These are phyloP conservation scores for Chromobotia macracanthus DNA, from an alignment of 2,797 vertebrate species.

Conservation along the genomic window DNA sequence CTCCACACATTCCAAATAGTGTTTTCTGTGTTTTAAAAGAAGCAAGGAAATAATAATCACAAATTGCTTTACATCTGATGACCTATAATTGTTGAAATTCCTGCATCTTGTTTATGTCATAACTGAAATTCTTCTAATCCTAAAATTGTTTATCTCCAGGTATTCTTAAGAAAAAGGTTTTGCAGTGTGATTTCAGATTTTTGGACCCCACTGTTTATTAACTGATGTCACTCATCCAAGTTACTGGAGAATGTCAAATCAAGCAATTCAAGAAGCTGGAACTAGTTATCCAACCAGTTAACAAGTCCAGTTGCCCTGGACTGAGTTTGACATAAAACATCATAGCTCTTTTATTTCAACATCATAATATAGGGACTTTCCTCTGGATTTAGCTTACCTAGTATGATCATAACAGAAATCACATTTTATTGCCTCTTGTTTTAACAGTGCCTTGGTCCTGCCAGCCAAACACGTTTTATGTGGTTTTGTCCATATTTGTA, in stretches of 20 bases:
- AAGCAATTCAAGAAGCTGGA: slow-evolving; percentile 3
- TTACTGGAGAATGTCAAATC: neutral
- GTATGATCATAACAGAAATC: slow-evolving; percentile 38
- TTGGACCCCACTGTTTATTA: neutral
- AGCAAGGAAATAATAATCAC: neutral
- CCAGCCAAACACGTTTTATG: slow-evolving; percentile 50
- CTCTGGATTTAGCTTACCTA: slow-evolving; percentile 23
- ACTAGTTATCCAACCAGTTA: slow-evolving; percentile 1
- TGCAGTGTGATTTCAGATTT: neutral
- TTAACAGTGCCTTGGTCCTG: slow-evolving; percentile 54
- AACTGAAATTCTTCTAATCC: neutral
- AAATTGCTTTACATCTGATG: neutral
- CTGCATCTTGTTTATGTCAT: neutral
- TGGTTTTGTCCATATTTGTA: slow-evolving; percentile 41
- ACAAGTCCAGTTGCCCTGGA: neutral
- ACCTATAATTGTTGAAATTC: neutral
- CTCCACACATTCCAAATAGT: neutral
- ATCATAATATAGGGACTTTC: slow-evolving; percentile 34
- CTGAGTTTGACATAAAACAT: neutral
- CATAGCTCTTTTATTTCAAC: neutral
- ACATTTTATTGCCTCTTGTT: slow-evolving; percentile 51
- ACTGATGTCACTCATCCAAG: neutral
- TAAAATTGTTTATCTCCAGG: neutral
- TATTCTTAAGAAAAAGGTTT: neutral
- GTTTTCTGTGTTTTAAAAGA: neutral